Evolutionary conservation across 1,140 invertebrate species (phyloP).

Genomic region (Pseudobourletiella spinata): DNA sequence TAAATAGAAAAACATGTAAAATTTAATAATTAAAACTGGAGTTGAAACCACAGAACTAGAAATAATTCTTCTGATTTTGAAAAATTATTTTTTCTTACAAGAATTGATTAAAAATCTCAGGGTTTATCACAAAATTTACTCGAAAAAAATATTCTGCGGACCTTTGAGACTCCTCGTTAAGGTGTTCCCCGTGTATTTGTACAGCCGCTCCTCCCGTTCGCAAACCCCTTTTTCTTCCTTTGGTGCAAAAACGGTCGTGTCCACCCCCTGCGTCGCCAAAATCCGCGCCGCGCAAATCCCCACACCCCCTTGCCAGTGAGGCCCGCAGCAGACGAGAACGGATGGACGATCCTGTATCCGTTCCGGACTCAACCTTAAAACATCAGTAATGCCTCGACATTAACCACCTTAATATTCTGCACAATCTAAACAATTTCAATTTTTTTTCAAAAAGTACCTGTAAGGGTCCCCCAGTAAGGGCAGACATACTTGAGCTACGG

Average conservation of each 20-base stretch:
- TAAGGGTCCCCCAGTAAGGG: slow-evolving; percentile 28
- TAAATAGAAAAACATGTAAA: too few relatives aligned
- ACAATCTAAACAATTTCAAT: too few relatives aligned
- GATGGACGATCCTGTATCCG: slow-evolving; percentile 22
- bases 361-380: slow-evolving; percentile 28
- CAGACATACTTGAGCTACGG: slow-evolving; percentile 16
- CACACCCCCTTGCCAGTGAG: slow-evolving; percentile 27
- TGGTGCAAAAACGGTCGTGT: slow-evolving; percentile 8
- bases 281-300: slow-evolving; percentile 21
- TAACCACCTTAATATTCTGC: too few relatives aligned
- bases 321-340: slow-evolving; percentile 19
- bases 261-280: slow-evolving; percentile 22
- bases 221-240: slow-evolving; percentile 10
- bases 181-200: slow-evolving; percentile 13
- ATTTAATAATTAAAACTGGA: too few relatives aligned
- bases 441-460: slow-evolving; percentile 13
- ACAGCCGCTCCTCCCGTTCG: slow-evolving; percentile 16
- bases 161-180: slow-evolving; percentile 11
- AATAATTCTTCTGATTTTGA: too few relatives aligned
- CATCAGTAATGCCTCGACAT: not conserved
- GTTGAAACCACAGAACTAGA: too few relatives aligned
- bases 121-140: slow-evolving; percentile 3
- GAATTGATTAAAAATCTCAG: too few relatives aligned
- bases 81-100: too few relatives aligned
- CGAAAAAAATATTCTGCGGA: too few relatives aligned